These are phyloP conservation scores for Cheilosia pagana DNA, from an alignment of 2,888 invertebrate genomes.

Conservation along the genomic window DNA sequence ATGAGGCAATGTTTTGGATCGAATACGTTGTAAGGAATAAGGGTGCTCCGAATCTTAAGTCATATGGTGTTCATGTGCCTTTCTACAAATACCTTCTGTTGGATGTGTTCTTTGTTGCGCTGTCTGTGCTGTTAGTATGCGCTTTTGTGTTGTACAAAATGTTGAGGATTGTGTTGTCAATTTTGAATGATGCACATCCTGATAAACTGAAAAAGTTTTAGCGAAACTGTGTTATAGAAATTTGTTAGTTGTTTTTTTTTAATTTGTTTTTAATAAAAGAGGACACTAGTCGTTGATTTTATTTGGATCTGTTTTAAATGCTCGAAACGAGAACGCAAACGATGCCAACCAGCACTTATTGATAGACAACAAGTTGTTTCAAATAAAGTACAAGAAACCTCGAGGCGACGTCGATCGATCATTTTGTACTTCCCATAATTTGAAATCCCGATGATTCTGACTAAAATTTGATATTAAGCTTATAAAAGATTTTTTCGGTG, in stretches of 20 bases:
- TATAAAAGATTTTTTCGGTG: too few relatives aligned
- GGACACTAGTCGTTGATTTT: neutral
- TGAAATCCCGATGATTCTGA: too few relatives aligned
- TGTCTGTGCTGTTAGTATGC: slow-evolving; percentile 72
- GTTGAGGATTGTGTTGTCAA: neutral
- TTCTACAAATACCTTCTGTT: slow-evolving; percentile 83
- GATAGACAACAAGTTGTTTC: too few relatives aligned
- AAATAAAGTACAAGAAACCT: too few relatives aligned
- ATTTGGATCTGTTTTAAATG: too few relatives aligned
- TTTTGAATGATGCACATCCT: neutral
- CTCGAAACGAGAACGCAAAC: too few relatives aligned
- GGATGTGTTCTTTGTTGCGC: slow-evolving; percentile 84
- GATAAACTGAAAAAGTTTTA: slow-evolving; percentile 31
- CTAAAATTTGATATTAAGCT: too few relatives aligned
- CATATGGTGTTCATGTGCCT: slow-evolving; percentile 82
- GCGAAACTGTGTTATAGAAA: neutral
- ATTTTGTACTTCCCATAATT: too few relatives aligned
- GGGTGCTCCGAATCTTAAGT: slow-evolving; percentile 82
- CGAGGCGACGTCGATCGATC: too few relatives aligned
- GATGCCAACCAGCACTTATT: too few relatives aligned
- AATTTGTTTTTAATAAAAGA: neutral
- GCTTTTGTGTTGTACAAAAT: slow-evolving; percentile 9
- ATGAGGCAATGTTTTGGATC: slow-evolving; percentile 86
- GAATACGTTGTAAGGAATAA: slow-evolving; percentile 85
- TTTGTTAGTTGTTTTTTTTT: neutral